Evolutionary conservation across 2,888 invertebrate genomes (phyloP), one percentile per base, ranked within the genome.

Genomic region (Chymomyza amoena): DNA sequence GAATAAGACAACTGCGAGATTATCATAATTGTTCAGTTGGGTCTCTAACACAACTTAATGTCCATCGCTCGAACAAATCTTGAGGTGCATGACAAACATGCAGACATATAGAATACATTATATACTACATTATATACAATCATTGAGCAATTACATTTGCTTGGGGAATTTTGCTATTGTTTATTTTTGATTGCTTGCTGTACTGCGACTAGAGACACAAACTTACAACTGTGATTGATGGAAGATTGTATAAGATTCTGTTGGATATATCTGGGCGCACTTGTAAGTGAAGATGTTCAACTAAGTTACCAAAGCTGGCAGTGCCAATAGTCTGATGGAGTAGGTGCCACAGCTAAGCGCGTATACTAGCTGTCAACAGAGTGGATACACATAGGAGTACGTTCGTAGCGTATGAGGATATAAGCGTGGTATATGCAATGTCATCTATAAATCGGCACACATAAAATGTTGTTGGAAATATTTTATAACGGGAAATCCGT

Each of bases 401-500:
- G 7, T 32, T 32, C 32, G 32, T 45, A 45, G 39, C 39, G 2
- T 13, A 4, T 45, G 39, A 9, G 32, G 32, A 32, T 7, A 32
- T 1, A 9, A 32, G 32, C 7, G 39, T 13, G 39, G 39, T 45
- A 13, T 15, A 45, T 45, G 13, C 13, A 28, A 25, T 54, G 70
- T 76, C 16, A 73, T 75, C 69, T 80, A 84, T 84, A 83, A 84
- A 83, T 83, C 82, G 87, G 85, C 77, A 81, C 72, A 78, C 72
- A 78, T 79, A 80, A 83, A 83, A 83, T 83, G 87, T 83, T 84
- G 84, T 83, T 83, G 84, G 84, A 87, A 82, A 84, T 84, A 88
- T 88, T 84, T 84, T 86, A 86, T 86, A 88, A 81, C 87, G 83
- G 84, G 84, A 84, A 84, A 84, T 84, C 84, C 84, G 84, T 84